phyloP scores from a whole-genome alignment of 2,888 invertebrate genomes.

The Melanostoma mellinum region DNA sequence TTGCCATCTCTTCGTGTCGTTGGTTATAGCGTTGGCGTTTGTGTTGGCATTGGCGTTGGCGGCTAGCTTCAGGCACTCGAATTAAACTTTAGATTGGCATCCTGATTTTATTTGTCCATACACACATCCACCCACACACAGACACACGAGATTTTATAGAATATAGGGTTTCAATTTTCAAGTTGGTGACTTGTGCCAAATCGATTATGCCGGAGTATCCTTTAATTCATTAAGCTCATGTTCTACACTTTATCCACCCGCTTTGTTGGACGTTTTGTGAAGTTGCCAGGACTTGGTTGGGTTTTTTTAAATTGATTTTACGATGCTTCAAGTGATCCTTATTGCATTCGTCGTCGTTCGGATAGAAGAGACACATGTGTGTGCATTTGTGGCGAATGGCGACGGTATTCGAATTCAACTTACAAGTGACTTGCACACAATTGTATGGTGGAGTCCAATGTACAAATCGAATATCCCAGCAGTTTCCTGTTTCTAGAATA shows the following conservation, averaged over 20 bases:
- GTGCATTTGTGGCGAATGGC: not conserved
- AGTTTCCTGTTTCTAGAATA: slow-evolving; percentile 54
- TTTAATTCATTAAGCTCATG: slow-evolving; percentile 67
- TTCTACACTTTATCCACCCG: slow-evolving; percentile 46
- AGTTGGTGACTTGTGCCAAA: slow-evolving; percentile 66
- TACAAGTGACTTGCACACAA: slow-evolving; percentile 55
- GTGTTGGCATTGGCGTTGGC: not conserved
- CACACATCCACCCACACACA: too few relatives aligned
- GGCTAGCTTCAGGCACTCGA: slow-evolving; percentile 52
- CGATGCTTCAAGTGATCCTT: slow-evolving; percentile 52
- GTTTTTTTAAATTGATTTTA: slow-evolving; percentile 53
- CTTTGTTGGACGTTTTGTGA: slow-evolving; percentile 47
- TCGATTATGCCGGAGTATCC: slow-evolving; percentile 59
- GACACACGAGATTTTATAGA: not conserved
- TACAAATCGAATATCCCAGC: slow-evolving; percentile 41
- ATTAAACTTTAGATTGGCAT: slow-evolving; percentile 68
- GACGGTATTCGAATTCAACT: slow-evolving; percentile 42
- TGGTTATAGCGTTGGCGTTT: not conserved
- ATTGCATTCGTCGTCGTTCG: slow-evolving; percentile 23
- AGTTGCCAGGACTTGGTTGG: slow-evolving; percentile 55
- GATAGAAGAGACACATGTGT: not conserved
- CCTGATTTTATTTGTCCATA: slow-evolving; percentile 36
- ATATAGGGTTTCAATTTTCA: slow-evolving; percentile 47
- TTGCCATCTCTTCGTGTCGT: not conserved
- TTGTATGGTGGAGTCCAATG: slow-evolving; percentile 12